Base-by-base conservation (phyloP, 2,113 vertebrate species). In the Anolis carolinensis region DNA sequence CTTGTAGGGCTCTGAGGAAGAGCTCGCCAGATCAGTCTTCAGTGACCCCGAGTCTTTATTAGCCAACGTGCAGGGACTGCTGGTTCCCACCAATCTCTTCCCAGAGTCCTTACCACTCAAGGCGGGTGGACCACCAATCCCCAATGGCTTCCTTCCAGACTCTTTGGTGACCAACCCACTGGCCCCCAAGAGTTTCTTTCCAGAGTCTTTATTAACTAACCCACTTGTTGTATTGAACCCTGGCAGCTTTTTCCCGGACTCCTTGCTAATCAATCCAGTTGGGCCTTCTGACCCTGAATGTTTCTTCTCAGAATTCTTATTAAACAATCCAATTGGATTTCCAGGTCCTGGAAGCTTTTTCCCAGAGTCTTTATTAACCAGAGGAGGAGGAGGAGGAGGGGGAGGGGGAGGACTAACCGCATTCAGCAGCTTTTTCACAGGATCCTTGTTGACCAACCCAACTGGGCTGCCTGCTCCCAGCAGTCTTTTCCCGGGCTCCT, bases 71-170 rank as follows among this genome's bases (percentile, higher is more conserved):
- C 91, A 6, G 83, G 95, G n/a, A 89, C 80, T 90, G 30, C 83
- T 93, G 79, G 91, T 77, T 86, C 92, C 93, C 79, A 95, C 14
- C 84, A 95, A 21, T 79, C 96, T 96, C 93, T 96, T 97, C 16
- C 95, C 96, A 86, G 95, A 87, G 73, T 97, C 96, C 86, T 96
- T 96, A 88, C 90, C 95, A 86, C 94, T 93, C 79, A 94, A 80
- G 74, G 93, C 89, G 80, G 93, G 91, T 68, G 94, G 87, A 76
- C 91, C 90, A 88, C 92, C 91, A 81, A 93, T 88, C 77, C 92
- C 68, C 44, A 89, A 70, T 65, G 90, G 90, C 85, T 94, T 95
- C 90, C 93, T 94, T 11, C 89, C 88, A 81, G 92, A 91, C n/a
- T 95, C 94, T 75, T 94, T 95, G 39, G 90, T 73, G 39, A 93